Base-by-base conservation (phyloP, 2,797 vertebrate genomes). In the Tachyglossus aculeatus region DNA sequence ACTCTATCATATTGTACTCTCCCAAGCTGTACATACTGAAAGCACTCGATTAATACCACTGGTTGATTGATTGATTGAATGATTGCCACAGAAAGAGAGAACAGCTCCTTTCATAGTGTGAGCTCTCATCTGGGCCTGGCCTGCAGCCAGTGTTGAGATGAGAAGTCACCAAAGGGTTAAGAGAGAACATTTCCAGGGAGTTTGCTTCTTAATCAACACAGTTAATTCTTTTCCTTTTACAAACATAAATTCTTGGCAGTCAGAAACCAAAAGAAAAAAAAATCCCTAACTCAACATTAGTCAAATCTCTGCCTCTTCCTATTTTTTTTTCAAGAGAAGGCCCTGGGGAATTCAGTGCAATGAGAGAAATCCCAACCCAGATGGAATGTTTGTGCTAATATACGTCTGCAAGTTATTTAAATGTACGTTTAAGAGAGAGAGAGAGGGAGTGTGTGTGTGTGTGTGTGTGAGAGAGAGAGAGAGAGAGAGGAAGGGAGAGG, bases 341-440 rank as follows among this genome's bases (percentile, higher is more conserved):
- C 82, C 53, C 85, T 51, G 52, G 78, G 75, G 85, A 83, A 81
- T 83, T 81, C 76, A 85, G 79, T 83, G 85, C 80, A 85, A 87
- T 69, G 80, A 85, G 78, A 85, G 82, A 87, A 85, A 85, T 81
- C 85, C 85, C 78, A 83, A 76, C 71, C 66, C 78, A 80, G 82
- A 87, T 87, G 85, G 82, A 85, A 85, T 83, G 80, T 83, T 87
- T 87, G 81, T 83, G 76, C 73, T 87, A 87, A 87, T 86, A 81
- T 69, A 84, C 32, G 85, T 81, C 85, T 86, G 85, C 75, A 86
- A 83, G 80, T 86, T 84, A 86, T 86, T 86, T 84, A 81, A 84
- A 82, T 72, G 74, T 76, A 74, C 71, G 78, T 73, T 76, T 73
- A 78, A 76, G 61, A 64, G 43, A 67, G 41, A 55, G 33, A 48